These are phyloP conservation scores for Bombus pyrosoma DNA, from an alignment of 1,140 invertebrate genomes.

Conservation along the genomic window DNA sequence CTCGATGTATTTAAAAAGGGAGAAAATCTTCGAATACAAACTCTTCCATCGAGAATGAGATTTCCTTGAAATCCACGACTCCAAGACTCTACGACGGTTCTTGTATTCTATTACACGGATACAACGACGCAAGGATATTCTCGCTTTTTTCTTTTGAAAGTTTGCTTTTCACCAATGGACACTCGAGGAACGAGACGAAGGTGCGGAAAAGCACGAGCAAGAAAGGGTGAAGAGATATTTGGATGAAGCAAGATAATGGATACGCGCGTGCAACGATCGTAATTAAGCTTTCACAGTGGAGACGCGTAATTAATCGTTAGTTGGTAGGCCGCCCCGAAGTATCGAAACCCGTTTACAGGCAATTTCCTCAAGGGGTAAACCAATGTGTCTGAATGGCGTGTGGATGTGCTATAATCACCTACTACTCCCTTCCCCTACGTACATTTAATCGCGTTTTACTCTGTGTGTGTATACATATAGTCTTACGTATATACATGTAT, in stretches of 20 bases:
- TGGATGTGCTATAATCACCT: slow-evolving; percentile 71
- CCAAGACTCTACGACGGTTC: neutral
- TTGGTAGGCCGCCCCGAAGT: slow-evolving; percentile 61
- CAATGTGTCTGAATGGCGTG: slow-evolving; percentile 77
- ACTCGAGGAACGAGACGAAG: neutral
- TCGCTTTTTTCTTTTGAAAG: neutral
- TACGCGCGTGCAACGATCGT: slow-evolving; percentile 37
- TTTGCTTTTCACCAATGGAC: neutral
- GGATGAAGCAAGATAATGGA: slow-evolving; percentile 24
- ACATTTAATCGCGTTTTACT: slow-evolving; percentile 63
- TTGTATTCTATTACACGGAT: neutral
- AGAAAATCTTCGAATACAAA: too few relatives aligned
- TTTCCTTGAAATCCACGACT: neutral
- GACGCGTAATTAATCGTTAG: slow-evolving; percentile 68
- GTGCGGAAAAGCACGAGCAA: neutral
- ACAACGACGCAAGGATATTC: neutral
- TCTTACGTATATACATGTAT: slow-evolving; percentile 18
- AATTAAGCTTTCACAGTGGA: slow-evolving; percentile 55
- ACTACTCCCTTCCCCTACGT: slow-evolving; percentile 67
- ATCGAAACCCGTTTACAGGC: slow-evolving; percentile 66
- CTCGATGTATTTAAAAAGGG: neutral
- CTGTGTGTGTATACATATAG: slow-evolving; percentile 40
- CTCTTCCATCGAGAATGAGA: neutral
- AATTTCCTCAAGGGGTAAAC: slow-evolving; percentile 72
- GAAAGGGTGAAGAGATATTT: neutral